A percentile compares a stretch with the other conserved stretches of the same genome.
These are phyloP conservation scores for Acanthurus lineatus DNA, from an alignment of 2,797 vertebrate genomes.

Conservation along the genomic window DNA sequence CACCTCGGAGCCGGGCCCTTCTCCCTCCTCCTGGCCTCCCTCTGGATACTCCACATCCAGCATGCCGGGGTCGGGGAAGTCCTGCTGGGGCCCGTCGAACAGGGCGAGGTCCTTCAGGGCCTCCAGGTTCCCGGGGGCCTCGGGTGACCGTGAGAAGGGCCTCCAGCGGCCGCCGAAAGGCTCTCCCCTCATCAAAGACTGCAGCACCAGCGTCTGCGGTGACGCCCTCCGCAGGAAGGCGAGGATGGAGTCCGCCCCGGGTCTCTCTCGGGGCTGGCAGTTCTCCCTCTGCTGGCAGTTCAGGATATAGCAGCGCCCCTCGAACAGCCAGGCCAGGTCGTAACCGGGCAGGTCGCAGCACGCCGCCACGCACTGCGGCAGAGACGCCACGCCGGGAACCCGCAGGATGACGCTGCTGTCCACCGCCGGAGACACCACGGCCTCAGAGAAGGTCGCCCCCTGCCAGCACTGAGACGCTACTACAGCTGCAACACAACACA, in stretches of 20 bases:
- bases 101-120: constrained; percentile 82
- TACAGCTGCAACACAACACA: constrained; percentile 77
- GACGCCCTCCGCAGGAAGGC: constrained; percentile 87
- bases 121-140: constrained; percentile 68
- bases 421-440: constrained; percentile 88
- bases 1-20: constrained; percentile 51
- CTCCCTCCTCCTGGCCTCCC: constrained; percentile 77
- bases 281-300: constrained; percentile 87
- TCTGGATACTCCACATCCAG: constrained; percentile 83
- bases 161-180: constrained; percentile 75
- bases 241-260: constrained; percentile 86
- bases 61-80: constrained; percentile 71
- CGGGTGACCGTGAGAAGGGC: constrained; percentile 46
- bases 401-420: constrained; percentile 86
- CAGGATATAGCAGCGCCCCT: constrained; percentile 90
- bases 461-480: constrained; percentile 88
- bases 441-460: constrained; percentile 85
- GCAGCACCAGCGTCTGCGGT: constrained; percentile 80
- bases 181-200: constrained; percentile 83
- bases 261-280: constrained; percentile 87
- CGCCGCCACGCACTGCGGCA: constrained; percentile 86
- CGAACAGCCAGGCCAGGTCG: constrained; percentile 92
- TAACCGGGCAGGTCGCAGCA: constrained; percentile 90
- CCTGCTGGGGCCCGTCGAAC: constrained; percentile 77
- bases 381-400: constrained; percentile 84